phyloP scores from a whole-genome alignment of 2,113 vertebrate genomes.

The Nematolebias whitei region DNA sequence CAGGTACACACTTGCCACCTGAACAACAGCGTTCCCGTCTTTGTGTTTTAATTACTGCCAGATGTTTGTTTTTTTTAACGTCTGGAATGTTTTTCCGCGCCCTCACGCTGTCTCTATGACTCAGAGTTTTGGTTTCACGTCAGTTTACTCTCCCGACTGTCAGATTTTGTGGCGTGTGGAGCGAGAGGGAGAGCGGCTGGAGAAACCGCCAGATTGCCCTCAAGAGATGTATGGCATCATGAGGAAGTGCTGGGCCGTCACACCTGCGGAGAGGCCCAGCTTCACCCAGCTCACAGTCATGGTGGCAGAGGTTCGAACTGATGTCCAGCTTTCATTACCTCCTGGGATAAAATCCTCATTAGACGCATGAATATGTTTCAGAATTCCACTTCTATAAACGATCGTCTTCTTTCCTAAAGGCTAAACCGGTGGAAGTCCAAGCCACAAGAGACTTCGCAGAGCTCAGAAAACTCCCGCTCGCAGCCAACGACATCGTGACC shows the following conservation, averaged over 20 bases:
- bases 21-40: conserved; percentile 1
- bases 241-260: conserved; percentile 84
- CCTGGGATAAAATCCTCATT: no score
- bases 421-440: conserved; percentile 81
- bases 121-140: conserved; percentile 1
- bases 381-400: no score
- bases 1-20: conserved; percentile 72
- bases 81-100: conserved; percentile 41
- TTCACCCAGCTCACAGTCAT: conserved; percentile 78
- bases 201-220: conserved; percentile 83
- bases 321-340: not conserved
- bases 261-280: conserved; percentile 79
- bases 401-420: conserved; percentile 65
- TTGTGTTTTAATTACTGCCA: not conserved
- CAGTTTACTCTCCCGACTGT: conserved; percentile 6
- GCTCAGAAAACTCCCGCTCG: conserved; percentile 80
- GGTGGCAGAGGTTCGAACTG: conserved; percentile 80
- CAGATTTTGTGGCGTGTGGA: conserved; percentile 86
- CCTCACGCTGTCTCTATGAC: conserved; percentile 9
- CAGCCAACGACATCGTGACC: conserved; percentile 81
- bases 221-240: conserved; percentile 83
- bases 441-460: conserved; percentile 80
- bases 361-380: no score
- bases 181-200: conserved; percentile 81
- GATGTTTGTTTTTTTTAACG: not conserved